Evolutionary conservation across 2,113 vertebrate genomes (phyloP).

Genomic region (Cepphus grylle): DNA sequence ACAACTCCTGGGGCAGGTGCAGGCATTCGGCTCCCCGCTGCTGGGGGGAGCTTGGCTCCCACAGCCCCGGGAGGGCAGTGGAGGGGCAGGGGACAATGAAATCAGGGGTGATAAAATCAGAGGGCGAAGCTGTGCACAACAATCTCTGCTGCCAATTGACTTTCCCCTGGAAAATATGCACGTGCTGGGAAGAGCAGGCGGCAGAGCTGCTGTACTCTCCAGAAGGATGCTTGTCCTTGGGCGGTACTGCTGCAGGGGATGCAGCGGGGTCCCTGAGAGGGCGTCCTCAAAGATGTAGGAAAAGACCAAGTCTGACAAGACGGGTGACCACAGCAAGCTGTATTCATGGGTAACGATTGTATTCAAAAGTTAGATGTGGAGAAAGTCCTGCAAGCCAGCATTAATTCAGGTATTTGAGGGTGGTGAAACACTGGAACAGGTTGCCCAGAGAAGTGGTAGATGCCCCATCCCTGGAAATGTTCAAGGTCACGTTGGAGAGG

Average conservation of each 20-base stretch:
- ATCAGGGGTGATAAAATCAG: background rate
- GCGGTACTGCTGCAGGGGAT: background rate
- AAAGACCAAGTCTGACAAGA: background rate
- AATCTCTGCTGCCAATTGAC: background rate
- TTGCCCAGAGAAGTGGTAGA: background rate
- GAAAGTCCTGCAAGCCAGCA: background rate
- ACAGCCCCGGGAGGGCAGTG: background rate
- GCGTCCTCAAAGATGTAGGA: background rate
- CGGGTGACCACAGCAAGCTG: background rate
- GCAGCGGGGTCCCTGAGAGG: background rate
- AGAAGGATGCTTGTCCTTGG: background rate
- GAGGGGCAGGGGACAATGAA: background rate
- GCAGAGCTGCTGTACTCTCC: background rate
- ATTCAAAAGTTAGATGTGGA: background rate
- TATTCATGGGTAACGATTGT: background rate
- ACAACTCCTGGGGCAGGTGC: background rate
- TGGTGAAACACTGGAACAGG: background rate
- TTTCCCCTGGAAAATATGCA: background rate
- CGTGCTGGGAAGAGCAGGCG: accelerated
- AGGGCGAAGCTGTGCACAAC: background rate
- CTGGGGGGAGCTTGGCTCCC: background rate
- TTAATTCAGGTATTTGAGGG: background rate
- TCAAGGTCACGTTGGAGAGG: background rate
- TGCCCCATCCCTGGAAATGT: background rate
- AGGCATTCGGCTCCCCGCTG: background rate